Base-by-base conservation (phyloP, 2,888 invertebrate genomes). In the Ophioninae sp. region DNA sequence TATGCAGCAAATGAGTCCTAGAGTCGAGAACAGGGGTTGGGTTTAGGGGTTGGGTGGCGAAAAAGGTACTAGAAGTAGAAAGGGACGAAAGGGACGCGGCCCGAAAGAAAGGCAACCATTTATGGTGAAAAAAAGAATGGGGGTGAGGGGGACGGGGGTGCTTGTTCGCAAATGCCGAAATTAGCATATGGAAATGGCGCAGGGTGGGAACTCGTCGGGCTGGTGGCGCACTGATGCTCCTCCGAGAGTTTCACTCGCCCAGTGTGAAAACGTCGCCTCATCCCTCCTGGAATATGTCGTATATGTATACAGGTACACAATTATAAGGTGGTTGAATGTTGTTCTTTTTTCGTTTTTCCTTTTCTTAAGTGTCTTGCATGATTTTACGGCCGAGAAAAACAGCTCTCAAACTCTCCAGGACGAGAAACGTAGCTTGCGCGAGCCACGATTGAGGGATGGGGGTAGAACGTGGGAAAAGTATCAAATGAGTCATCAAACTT, bases 151-250 rank as follows among this genome's bases (percentile, higher is more conserved):
- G 17, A 30, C 22, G 82, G 78, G 79, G 81, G 75, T 41, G 81
- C 81, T 85, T 83, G 82, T 85, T 85, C 80, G 78, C 80, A 72
- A 78, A 64, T 85, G 85, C 80, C 69, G 74, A 74, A 84, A 84
- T 84, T 84, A 84, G 83, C 83, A 84, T 84, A 84, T 84, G 83
- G 83, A 84, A 84, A 84, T 84, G 63, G 78, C 85, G 83, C 83
- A 79, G 76, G 65, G 59, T 78, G 51, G 44, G 68, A 73, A 73
- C 79, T 56, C 71, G 74, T 73, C 74, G 77, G 73, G 68, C 76
- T 74, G 80, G 65, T 73, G 79, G 81, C 73, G 17, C 6, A 30
- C 61, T 39, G 61, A 68, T 51, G 61, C 65, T 79, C 63, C 80
- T 68, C 51, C 73, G 73, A 78, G 71, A 71, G 78, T 64, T 13